Evolutionary conservation across 2,888 invertebrate species (phyloP), one percentile per base, ranked within the genome.

Genomic region (Pollenia labialis): DNA sequence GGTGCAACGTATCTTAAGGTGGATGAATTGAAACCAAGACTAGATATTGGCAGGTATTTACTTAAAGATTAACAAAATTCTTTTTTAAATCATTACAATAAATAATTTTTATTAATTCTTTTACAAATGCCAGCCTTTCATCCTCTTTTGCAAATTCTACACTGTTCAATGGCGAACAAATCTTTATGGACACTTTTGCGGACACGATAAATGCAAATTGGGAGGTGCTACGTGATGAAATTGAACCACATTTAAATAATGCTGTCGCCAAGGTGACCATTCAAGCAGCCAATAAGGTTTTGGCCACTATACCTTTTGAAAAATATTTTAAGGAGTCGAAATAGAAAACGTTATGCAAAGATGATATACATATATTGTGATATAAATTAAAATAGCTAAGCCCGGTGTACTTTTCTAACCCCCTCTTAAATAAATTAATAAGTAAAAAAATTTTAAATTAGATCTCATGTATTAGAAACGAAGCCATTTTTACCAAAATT

Each of bases 111-210:
- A 32, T 32, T 32, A 32, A 32, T 6, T 0, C 4, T 12, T n/a
- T 50, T 18, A 69, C 52, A 16, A 1, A 32, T 56, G 44, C 0
- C 23, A 86, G 86, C 11, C n/a, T 83, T 6, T 66, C 72, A 1
- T 62, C 42, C 0, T 3, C n/a, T 4, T 84, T 84, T 23, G n/a
- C 52, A 1, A 83, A 87, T 68, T 87, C 87, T 0, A 84, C 83
- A 0, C 56, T 87, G n/a, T 84, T 87, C 50, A 83, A 83, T 66
- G 84, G 87, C 0, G 87, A 87, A 42, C 60, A 71, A 42, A n/a
- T 81, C 8, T 81, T 87, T 23, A 75, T 76, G 72, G 76, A 84
- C 14, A 54, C 72, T 4, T 87, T 87, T 62, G 72, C 79, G 40
- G 66, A 77, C 2, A 84, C 87, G 11, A 84, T 87, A 4, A 81